Conservation (phyloP, 2,888 invertebrate species). For the Caenorhabditis macrosperma region DNA sequence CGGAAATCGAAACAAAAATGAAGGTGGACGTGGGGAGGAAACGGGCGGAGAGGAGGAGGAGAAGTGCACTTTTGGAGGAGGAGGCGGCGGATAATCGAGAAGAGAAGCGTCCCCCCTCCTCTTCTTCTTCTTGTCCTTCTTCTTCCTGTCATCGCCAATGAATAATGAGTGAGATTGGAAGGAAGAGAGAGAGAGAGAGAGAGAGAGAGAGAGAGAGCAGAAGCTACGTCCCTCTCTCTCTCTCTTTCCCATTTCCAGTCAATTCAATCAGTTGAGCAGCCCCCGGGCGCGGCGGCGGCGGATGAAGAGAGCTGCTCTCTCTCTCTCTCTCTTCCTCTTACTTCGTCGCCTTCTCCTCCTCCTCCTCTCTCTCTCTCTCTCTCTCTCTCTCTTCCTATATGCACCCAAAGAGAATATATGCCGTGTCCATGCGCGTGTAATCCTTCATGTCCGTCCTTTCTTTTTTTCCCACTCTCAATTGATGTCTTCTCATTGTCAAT, state of each 20-base stretch:
- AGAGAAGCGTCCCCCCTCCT: not conserved
- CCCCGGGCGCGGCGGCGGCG: not conserved
- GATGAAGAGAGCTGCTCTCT: not conserved
- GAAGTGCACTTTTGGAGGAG: conserved; percentile 23
- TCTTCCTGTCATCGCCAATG: conserved; percentile 4
- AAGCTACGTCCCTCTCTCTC: not conserved
- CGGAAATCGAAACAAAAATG: conserved; percentile 45
- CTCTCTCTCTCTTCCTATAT: too few species aligned
- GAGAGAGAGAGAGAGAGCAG: not conserved
- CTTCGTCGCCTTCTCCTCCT: too few species aligned
- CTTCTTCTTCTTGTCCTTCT: not conserved
- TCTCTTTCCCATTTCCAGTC: not conserved
- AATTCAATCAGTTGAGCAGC: conserved; percentile 34
- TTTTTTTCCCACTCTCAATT: too few species aligned
- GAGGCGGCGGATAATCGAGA: conserved; percentile 23
- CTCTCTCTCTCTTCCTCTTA: too few species aligned
- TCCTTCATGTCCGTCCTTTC: too few species aligned
- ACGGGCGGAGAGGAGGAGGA: not conserved
- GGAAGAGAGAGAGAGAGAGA: not conserved
- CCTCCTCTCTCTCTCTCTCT: too few species aligned
- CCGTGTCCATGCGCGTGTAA: not conserved
- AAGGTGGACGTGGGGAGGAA: not conserved
- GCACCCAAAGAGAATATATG: not conserved
- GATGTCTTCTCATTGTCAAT: too few species aligned
- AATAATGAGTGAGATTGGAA: conserved; percentile 16